Evolutionary conservation across 1,140 invertebrate genomes (phyloP), one percentile per base, ranked within the genome.

Genomic region (Danaus melanippus): DNA sequence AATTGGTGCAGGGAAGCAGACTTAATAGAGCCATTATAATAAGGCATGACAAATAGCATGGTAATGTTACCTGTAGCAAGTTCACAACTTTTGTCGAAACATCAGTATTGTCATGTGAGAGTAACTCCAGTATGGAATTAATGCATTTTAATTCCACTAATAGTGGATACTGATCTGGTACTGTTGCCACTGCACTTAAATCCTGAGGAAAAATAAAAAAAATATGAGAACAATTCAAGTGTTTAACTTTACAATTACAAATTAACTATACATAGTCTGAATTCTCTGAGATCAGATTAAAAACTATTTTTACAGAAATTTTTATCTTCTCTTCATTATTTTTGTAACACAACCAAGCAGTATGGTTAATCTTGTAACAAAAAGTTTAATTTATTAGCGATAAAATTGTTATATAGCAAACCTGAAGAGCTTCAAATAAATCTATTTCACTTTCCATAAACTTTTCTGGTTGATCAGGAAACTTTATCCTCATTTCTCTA

Each of bases 391-490:
- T 32, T 32, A 32, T 32, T 1, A 15, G 15, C 3, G 6, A 32
- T 54, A 48, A 11, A 32, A 41, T 21, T 21, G 12, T 46, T 15
- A n/a, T 15, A 51, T 40, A 50, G 12, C 8, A n/a, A 74, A 87
- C 86, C 71, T 88, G 87, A 51, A 99, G 90, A 1, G 93, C 92
- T 70, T 96, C 95, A 87, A 98, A 95, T 45, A 99, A 86, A 86
- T 99, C 97, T 9, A 99, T 88, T 89, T 99, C 98, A 50, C 97
- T 98, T 67, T 99, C 98, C 97, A 99, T 98, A 87, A 99, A 99
- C 84, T 98, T 98, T 78, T 98, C 96, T 43, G 98, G 96, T 67
- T 95, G 92, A 84, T 99, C 98, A 2, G 97, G 95, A 88, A 97
- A 99, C 86, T 99, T 99, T 0, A 99, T 98, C 67, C 98, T 90